Conservation (phyloP, 2,113 vertebrate genomes). For the Pipa parva region DNA sequence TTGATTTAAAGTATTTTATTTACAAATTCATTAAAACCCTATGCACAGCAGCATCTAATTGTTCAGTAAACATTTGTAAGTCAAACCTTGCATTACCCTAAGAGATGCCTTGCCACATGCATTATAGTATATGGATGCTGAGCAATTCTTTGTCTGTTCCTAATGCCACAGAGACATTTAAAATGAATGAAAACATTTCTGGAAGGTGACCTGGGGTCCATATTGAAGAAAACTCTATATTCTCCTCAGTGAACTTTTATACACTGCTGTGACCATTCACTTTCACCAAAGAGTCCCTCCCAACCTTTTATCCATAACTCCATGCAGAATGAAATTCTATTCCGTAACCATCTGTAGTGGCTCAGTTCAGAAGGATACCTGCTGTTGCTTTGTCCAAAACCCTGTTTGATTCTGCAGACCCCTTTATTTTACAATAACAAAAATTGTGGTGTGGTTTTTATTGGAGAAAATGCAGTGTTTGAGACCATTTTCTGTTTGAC, state of each 20-base stretch:
- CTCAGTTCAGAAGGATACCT: slow-evolving; percentile 69
- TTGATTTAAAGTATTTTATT: no score
- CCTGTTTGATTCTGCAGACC: slow-evolving; percentile 71
- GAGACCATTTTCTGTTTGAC: slow-evolving; percentile 63
- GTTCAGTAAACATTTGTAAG: no score
- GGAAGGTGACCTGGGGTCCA: slow-evolving; percentile 60
- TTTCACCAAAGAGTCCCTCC: slow-evolving; percentile 64
- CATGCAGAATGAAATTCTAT: slow-evolving; percentile 72
- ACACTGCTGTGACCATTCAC: slow-evolving; percentile 63
- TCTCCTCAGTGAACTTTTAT: slow-evolving; percentile 60
- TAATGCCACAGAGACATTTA: slow-evolving; percentile 22
- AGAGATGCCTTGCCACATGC: neutral
- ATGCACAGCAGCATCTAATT: no score
- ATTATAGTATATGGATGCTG: slow-evolving; percentile 37
- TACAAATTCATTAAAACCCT: no score
- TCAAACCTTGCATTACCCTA: no score
- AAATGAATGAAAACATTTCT: slow-evolving; percentile 54
- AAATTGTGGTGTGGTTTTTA: slow-evolving; percentile 77
- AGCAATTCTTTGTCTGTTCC: slow-evolving; percentile 26
- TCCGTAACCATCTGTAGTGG: slow-evolving; percentile 77
- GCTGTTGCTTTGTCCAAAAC: slow-evolving; percentile 71
- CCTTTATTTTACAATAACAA: slow-evolving; percentile 81
- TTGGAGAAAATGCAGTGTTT: slow-evolving; percentile 68
- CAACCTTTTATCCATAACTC: slow-evolving; percentile 69
- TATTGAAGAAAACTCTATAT: slow-evolving; percentile 60